Evolutionary conservation across 2,888 invertebrate genomes (phyloP), one percentile per base, ranked within the genome.

Genomic region (Sthenelais limicola): DNA sequence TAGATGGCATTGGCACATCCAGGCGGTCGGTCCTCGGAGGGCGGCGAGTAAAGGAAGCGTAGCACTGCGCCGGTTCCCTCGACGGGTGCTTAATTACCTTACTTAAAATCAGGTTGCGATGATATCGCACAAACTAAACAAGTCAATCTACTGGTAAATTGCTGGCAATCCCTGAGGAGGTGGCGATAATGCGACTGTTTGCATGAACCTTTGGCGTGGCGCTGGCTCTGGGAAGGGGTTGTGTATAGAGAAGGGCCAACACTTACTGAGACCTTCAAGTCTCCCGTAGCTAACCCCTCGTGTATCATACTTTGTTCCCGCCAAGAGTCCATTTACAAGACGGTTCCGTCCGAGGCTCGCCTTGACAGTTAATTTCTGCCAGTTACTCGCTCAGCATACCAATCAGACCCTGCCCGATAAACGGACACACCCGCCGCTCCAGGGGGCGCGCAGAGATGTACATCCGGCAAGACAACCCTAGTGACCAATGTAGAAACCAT

Each of bases 141-240:
- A 70, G 70, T 70, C 70, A 51, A 70, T 70, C 70, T 70, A 52
- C 70, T 70, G 70, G 51, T 70, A 70, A 70, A 70, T 70, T 70
- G 70, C 38, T 43, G 38, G 30, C 35, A 24, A n/a, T 70, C 70
- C 70, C 9, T 4, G 9, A 56, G 70, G 70, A 54, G 26, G 12
- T 18, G 56, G 56, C 38, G 38, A 54, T 54, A 54, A 54, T 62
- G 38, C 62, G 24, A 18, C 38, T 62, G 43, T 62, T 62, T 62
- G 62, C 62, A 62, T 62, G 62, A 62, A 62, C 62, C 62, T 24
- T 12, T 18, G 43, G 43, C 43, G 12, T 43, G 12, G 43, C 12
- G 12, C 62, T 21, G 38, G 35, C 35, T 33, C 43, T 43, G 1
- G 62, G 62, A 5, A 43, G 62, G 35, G 62, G 62, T 43, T 35